phyloP scores from a whole-genome alignment of 2,797 vertebrate genomes.

The Mallotus villosus region DNA sequence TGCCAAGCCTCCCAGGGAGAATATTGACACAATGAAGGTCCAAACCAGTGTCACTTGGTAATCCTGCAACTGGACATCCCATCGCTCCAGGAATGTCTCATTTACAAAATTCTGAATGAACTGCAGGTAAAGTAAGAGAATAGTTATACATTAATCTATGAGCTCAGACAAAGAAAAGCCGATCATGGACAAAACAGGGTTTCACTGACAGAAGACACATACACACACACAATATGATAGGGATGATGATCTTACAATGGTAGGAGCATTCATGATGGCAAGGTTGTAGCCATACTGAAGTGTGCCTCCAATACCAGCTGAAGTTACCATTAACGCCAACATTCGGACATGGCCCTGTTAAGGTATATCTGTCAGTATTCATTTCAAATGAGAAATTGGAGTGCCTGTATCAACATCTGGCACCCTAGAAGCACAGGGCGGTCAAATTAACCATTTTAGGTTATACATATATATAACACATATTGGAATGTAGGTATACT shows the following conservation, averaged over 20 bases:
- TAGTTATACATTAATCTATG: neutral
- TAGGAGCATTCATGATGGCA: constrained; percentile 88
- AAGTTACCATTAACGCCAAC: constrained; percentile 81
- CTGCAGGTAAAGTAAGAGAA: constrained; percentile 57
- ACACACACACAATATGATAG: neutral
- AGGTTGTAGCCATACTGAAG: constrained; percentile 94
- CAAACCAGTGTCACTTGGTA: constrained; percentile 80
- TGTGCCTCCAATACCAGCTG: constrained; percentile 87
- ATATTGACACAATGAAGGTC: constrained; percentile 87
- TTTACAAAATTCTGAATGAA: constrained; percentile 87
- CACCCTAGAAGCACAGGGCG: no score
- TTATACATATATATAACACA: no score
- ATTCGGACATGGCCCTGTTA: constrained; percentile 71
- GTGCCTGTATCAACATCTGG: no score
- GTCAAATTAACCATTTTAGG: no score
- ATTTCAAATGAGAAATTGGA: no score
- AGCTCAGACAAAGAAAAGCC: neutral
- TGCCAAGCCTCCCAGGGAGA: constrained; percentile 81
- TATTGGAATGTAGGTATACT: no score
- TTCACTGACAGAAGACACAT: constrained; percentile 8
- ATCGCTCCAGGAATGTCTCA: constrained; percentile 79
- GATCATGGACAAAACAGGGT: constrained; percentile 2
- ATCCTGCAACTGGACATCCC: constrained; percentile 71
- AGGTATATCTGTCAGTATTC: neutral
- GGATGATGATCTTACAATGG: constrained; percentile 68